Evolutionary conservation across 2,888 invertebrate species (phyloP).

Genomic region (Apocheima hispidaria): DNA sequence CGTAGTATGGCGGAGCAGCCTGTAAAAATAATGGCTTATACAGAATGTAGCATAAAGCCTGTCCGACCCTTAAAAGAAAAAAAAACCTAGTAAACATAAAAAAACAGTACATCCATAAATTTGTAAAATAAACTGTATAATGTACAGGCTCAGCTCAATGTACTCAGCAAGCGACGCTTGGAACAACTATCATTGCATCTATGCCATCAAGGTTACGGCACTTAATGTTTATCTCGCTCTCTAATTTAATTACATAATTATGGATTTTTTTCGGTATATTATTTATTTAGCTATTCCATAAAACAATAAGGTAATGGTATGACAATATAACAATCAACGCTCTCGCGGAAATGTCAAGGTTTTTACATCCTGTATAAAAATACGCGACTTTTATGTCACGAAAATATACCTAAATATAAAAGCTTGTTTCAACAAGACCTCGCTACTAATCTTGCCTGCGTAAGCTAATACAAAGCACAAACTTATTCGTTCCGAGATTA

Average conservation of each 20-base stretch:
- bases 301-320: too few species aligned
- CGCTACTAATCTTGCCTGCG: conserved; percentile 28
- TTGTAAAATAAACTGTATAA: too few species aligned
- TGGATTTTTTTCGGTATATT: too few species aligned
- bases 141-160: too few species aligned
- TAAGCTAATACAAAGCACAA: conserved; percentile 44
- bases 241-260: too few species aligned
- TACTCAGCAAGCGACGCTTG: too few species aligned
- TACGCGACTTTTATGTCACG: neutral
- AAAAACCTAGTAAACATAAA: too few species aligned
- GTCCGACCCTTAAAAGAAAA: neutral
- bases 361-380: neutral
- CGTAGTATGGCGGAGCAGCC: conserved; percentile 16
- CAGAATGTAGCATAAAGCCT: neutral
- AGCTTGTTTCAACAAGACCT: conserved; percentile 31
- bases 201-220: too few species aligned
- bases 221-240: too few species aligned
- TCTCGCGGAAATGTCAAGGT: neutral
- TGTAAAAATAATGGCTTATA: conserved; percentile 18
- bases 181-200: too few species aligned
- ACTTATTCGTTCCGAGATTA: conserved; percentile 48
- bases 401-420: conserved; percentile 17
- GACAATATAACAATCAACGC: neutral
- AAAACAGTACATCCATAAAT: too few species aligned
- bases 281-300: too few species aligned